Evolutionary conservation across 1,140 invertebrate genomes (phyloP).

Genomic region (Nebria ingens): DNA sequence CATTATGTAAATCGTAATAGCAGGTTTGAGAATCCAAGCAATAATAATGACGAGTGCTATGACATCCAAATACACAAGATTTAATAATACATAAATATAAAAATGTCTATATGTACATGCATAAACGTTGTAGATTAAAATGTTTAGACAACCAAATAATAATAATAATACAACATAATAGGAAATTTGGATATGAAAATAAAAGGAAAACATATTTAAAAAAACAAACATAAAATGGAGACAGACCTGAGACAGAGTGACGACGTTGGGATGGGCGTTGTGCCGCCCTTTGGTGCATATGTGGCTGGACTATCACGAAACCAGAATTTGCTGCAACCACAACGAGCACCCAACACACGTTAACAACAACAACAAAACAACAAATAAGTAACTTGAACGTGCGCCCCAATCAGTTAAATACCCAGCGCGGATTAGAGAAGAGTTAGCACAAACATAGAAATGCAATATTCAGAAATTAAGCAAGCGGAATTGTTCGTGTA

Average conservation of each 20-base stretch:
- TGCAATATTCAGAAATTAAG: background rate
- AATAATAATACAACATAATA: background rate
- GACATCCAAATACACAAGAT: too few relatives aligned
- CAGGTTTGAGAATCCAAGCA: too few relatives aligned
- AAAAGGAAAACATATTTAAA: background rate
- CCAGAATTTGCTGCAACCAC: slow-evolving; percentile 3
- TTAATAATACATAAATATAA: too few relatives aligned
- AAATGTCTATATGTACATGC: too few relatives aligned
- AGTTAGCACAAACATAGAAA: background rate
- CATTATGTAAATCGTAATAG: too few relatives aligned
- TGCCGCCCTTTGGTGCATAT: background rate
- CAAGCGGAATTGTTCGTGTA: background rate
- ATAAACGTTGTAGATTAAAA: too few relatives aligned
- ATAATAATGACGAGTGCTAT: too few relatives aligned
- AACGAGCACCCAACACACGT: slow-evolving; percentile 1
- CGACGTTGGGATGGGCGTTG: slow-evolving; percentile 23
- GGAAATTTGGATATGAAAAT: background rate
- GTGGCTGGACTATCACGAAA: slow-evolving; percentile 4
- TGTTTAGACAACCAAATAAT: background rate
- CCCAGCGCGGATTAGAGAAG: background rate
- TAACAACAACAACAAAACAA: background rate
- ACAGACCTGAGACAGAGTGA: slow-evolving; percentile 33
- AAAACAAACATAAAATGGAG: background rate
- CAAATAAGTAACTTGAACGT: too few relatives aligned
- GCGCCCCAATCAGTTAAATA: background rate